Evolutionary conservation across 2,888 invertebrate genomes (phyloP).

Genomic region (Smittia aterrima): DNA sequence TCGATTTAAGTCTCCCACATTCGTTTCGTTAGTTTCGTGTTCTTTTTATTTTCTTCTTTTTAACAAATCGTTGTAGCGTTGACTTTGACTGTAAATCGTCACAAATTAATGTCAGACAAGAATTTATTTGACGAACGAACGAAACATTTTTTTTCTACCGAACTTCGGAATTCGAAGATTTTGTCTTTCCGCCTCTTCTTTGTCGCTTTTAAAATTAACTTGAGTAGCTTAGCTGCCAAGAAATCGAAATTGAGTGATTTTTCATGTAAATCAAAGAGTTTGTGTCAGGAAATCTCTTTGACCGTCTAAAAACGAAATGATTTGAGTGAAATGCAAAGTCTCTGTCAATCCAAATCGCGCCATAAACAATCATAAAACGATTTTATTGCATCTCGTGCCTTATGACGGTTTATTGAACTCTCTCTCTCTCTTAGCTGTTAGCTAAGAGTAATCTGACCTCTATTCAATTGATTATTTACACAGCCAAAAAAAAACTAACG

Average conservation of each 20-base stretch:
- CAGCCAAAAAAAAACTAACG: neutral
- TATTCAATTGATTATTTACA: constrained; percentile 27
- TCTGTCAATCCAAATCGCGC: neutral
- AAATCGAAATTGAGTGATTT: no score
- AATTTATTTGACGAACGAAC: constrained; percentile 13
- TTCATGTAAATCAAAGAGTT: neutral
- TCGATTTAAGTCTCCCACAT: neutral
- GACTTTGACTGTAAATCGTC: constrained; percentile 19
- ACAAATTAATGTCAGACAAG: neutral
- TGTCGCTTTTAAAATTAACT: neutral
- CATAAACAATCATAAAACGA: neutral
- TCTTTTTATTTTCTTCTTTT: neutral
- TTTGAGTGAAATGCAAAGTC: no score
- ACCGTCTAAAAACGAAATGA: no score
- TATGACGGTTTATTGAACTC: constrained; percentile 24
- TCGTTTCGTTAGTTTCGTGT: neutral
- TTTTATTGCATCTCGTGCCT: neutral
- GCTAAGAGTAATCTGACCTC: neutral
- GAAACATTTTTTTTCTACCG: neutral
- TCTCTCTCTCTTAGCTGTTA: no score
- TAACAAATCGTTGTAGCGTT: neutral
- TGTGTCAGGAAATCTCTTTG: no score
- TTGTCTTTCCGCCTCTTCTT: neutral
- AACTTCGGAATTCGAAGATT: neutral
- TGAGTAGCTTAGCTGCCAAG: neutral